A percentile compares a stretch with the other conserved stretches of the same genome.
These are phyloP conservation scores for Hyposmocoma kahamanoa DNA, from an alignment of 1,140 invertebrate species.

Conservation along the genomic window DNA sequence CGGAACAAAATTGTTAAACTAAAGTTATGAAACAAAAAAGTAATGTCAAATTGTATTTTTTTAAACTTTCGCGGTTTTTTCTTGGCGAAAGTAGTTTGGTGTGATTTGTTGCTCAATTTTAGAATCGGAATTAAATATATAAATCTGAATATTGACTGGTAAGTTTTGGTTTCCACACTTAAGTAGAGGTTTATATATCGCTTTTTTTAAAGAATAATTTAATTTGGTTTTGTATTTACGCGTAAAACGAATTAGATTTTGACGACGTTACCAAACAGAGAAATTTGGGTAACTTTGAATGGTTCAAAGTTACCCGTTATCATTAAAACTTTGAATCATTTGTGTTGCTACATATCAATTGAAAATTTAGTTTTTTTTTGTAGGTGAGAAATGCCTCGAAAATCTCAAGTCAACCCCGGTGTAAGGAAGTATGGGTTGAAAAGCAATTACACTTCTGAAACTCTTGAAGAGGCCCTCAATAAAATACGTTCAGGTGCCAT, in stretches of 20 bases:
- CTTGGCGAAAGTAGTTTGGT: too few species aligned
- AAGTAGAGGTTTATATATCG: too few species aligned
- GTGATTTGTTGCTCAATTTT: too few species aligned
- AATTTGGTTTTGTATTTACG: not conserved
- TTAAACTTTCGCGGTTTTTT: too few species aligned
- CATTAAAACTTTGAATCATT: not conserved
- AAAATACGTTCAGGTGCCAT: not conserved
- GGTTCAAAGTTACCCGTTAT: not conserved
- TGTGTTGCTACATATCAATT: not conserved
- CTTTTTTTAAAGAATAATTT: not conserved
- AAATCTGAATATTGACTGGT: too few species aligned
- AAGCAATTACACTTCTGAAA: not conserved
- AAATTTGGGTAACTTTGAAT: conserved; percentile 1
- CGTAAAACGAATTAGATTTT: too few species aligned
- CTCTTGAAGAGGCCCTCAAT: not conserved
- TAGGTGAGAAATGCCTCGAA: not conserved
- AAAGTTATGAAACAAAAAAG: too few species aligned
- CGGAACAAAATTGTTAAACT: too few species aligned
- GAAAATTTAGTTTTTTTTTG: not conserved
- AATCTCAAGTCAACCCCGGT: not conserved
- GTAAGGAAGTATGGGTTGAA: not conserved
- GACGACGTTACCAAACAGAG: too few species aligned
- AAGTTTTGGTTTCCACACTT: too few species aligned
- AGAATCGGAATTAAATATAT: too few species aligned
- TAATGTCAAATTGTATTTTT: too few species aligned